Conservation (phyloP, 1,140 invertebrate genomes). For the Drosophila serrata region DNA sequence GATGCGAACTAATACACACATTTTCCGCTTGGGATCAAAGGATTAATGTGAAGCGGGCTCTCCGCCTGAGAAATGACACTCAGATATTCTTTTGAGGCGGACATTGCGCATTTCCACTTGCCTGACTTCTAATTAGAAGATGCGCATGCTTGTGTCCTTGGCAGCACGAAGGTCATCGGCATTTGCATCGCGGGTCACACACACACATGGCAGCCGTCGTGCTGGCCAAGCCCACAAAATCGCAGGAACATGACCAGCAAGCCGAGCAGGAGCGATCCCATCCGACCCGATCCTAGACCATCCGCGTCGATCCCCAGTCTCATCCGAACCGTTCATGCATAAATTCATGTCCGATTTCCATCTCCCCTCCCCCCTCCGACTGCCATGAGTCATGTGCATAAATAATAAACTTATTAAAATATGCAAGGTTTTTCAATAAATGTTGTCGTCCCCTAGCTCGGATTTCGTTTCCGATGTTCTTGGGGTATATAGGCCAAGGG, state of each 20-base stretch:
- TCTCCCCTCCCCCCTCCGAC: conserved; percentile 9
- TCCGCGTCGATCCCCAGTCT: conserved; percentile 4
- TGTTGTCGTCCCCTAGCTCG: conserved; percentile 8
- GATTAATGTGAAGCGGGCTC: conserved; percentile 61
- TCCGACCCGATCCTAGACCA: conserved; percentile 25
- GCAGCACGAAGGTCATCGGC: conserved; percentile 72
- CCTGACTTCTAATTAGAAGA: conserved; percentile 66
- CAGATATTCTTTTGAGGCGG: conserved; percentile 41
- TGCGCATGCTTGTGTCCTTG: conserved; percentile 60
- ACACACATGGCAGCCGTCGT: conserved; percentile 49
- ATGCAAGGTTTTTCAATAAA: conserved; percentile 53
- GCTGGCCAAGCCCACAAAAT: conserved; percentile 76
- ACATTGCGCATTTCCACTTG: conserved; percentile 70
- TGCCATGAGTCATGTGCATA: conserved; percentile 48
- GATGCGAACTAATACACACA: conserved; percentile 61
- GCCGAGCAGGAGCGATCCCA: conserved; percentile 45
- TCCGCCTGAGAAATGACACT: conserved; percentile 56
- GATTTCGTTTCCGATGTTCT: conserved; percentile 3
- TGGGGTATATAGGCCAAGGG: conserved; percentile 10
- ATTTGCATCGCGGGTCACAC: conserved; percentile 66
- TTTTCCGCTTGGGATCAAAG: conserved; percentile 79
- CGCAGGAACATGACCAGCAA: conserved; percentile 70
- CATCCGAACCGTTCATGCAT: conserved; percentile 62
- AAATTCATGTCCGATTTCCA: conserved; percentile 60
- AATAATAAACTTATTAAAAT: conserved; percentile 79